Conservation (phyloP, 2,113 vertebrate genomes). For the Cathartes aura region DNA sequence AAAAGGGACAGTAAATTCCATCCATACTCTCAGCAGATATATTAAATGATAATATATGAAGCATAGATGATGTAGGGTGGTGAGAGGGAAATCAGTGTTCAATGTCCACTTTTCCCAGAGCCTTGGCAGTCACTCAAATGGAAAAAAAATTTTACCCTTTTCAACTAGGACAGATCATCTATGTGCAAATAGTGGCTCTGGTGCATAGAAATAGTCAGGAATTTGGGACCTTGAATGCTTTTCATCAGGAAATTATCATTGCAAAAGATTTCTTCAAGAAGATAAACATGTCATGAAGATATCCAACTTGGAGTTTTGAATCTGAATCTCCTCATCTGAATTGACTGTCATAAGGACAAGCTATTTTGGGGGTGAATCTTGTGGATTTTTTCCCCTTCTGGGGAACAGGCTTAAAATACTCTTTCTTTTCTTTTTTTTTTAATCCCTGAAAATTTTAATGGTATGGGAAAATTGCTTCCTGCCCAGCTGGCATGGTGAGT, state of each 20-base stretch:
- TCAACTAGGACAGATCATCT: background rate
- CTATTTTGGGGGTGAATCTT: background rate
- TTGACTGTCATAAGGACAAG: background rate
- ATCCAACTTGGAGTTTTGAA: background rate
- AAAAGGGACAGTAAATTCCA: background rate
- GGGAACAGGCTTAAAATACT: background rate
- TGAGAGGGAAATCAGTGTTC: background rate
- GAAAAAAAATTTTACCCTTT: background rate
- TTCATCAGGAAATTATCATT: background rate
- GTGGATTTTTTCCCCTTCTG: fast-evolving
- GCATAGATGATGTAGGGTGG: background rate
- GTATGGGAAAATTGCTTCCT: constrained; percentile 38
- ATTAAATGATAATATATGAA: background rate
- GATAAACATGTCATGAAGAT: background rate
- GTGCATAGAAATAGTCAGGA: background rate
- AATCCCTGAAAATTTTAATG: background rate
- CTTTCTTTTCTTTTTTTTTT: background rate
- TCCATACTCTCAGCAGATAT: background rate
- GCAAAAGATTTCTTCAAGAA: background rate
- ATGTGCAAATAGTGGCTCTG: background rate
- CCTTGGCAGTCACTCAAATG: background rate
- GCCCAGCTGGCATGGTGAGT: background rate
- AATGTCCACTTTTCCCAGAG: background rate
- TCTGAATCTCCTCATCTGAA: background rate
- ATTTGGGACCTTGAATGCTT: background rate